Conservation (phyloP, 2,113 vertebrate genomes). For the Todiramphus saurophagus region DNA sequence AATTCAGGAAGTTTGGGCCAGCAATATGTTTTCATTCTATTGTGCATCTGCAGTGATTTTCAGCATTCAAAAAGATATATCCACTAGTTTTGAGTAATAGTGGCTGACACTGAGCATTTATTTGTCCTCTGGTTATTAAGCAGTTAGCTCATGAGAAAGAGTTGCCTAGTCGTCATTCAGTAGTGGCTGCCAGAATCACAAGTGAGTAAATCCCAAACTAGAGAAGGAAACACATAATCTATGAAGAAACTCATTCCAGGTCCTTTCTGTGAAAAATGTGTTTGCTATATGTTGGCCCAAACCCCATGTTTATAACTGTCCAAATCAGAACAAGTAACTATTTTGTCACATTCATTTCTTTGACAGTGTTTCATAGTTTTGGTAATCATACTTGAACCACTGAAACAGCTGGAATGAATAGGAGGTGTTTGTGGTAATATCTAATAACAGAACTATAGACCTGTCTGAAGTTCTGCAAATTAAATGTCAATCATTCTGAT, state of each 20-base stretch:
- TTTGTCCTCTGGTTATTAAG: background rate
- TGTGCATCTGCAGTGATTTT: background rate
- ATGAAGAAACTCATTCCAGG: background rate
- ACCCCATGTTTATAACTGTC: background rate
- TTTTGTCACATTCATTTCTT: background rate
- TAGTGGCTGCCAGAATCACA: background rate
- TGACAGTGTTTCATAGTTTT: background rate
- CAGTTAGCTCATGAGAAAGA: background rate
- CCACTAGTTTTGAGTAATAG: background rate
- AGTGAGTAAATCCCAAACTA: background rate
- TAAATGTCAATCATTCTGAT: background rate
- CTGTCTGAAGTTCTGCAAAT: background rate
- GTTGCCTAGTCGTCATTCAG: background rate
- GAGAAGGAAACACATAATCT: background rate
- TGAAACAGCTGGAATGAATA: background rate
- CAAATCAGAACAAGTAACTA: background rate
- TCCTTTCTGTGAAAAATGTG: background rate
- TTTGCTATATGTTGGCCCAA: background rate
- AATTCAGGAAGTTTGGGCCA: background rate
- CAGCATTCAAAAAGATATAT: background rate
- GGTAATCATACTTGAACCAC: background rate
- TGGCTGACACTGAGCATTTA: background rate
- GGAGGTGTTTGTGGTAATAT: background rate
- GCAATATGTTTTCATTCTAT: background rate
- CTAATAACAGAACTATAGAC: background rate